Evolutionary conservation across 2,113 vertebrate species (phyloP).

Genomic region (Bambusicola thoracicus): DNA sequence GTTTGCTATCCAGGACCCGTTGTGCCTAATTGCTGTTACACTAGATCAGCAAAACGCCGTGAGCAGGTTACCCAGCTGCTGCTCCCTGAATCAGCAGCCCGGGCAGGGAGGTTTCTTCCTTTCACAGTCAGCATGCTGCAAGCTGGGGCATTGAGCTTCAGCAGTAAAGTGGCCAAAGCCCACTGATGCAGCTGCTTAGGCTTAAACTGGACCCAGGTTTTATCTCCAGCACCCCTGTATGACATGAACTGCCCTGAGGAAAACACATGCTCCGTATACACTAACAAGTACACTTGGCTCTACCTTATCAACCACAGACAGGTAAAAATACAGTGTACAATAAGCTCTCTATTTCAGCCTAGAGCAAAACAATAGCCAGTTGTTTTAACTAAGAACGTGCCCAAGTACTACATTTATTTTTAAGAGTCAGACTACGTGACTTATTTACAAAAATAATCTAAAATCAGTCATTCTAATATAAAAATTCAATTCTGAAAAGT

Average conservation of each 20-base stretch:
- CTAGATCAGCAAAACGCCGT: background rate
- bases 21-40: background rate
- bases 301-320: background rate
- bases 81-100: background rate
- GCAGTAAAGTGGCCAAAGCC: background rate
- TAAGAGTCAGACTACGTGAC: background rate
- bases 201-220: background rate
- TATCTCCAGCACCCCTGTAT: background rate
- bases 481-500: background rate
- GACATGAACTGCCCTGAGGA: background rate
- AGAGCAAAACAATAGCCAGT: background rate
- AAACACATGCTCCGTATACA: rapidly evolving
- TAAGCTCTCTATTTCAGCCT: background rate
- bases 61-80: background rate
- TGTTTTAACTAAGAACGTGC: background rate
- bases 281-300: background rate
- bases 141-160: background rate
- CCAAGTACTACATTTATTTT: background rate
- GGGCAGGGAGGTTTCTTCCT: background rate
- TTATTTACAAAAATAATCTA: background rate
- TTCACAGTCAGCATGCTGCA: background rate
- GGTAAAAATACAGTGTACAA: background rate
- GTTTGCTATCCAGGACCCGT: background rate
- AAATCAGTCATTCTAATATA: background rate
- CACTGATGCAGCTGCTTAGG: background rate